Percentiles rank a stretch among this genome's conserved stretches.
These are phyloP conservation scores for Crenuchus spilurus DNA, from an alignment of 2,797 vertebrate species.

Conservation along the genomic window DNA sequence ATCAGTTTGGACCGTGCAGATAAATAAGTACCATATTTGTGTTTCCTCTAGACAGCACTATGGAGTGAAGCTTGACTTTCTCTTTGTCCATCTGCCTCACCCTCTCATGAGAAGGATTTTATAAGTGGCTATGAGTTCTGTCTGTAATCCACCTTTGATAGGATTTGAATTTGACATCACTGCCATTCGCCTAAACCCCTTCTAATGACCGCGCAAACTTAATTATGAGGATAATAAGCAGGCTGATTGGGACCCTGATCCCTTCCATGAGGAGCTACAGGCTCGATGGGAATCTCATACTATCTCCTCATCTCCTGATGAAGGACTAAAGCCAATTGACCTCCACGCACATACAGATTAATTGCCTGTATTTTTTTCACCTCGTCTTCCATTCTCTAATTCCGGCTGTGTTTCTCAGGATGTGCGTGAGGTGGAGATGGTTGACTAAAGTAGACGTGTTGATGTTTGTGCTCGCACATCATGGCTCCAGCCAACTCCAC, in stretches of 20 bases:
- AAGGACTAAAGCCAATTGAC: conserved; percentile 51
- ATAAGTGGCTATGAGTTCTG: conserved; percentile 24
- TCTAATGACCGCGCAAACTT: conserved; percentile 45
- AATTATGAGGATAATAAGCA: conserved; percentile 35
- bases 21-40: too few species aligned
- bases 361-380: conserved; percentile 58
- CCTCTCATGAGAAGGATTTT: conserved; percentile 36
- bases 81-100: conserved; percentile 48
- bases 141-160: conserved; percentile 20
- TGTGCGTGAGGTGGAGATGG: conserved; percentile 1
- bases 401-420: conserved; percentile 15
- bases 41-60: not conserved
- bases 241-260: conserved; percentile 32
- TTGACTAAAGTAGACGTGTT: conserved; percentile 9
- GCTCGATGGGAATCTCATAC: conserved; percentile 26
- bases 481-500: conserved; percentile 1
- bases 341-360: conserved; percentile 58
- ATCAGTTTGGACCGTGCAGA: too few species aligned
- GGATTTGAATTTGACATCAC: conserved; percentile 32
- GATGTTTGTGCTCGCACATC: not conserved
- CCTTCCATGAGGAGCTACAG: conserved; percentile 30
- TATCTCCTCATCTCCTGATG: conserved; percentile 44
- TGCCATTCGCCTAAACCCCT: conserved; percentile 32
- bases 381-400: conserved; percentile 59
- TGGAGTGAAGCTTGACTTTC: not conserved